These are phyloP conservation scores for Alligator sinensis DNA, from an alignment of 2,113 vertebrate species.

Conservation along the genomic window DNA sequence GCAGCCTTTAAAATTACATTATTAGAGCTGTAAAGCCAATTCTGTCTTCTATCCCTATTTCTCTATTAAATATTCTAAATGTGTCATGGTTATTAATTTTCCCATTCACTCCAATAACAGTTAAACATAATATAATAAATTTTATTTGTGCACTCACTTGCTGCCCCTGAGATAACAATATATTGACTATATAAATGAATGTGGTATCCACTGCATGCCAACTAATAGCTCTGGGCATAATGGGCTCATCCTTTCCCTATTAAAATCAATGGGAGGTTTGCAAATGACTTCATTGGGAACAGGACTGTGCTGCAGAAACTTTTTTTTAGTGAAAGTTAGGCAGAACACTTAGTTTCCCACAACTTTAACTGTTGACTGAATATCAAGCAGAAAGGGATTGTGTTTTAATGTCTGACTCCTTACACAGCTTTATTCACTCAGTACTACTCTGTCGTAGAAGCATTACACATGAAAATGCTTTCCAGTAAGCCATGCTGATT, in stretches of 20 bases:
- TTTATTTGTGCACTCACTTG: neutral
- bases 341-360: neutral
- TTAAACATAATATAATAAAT: slow-evolving; percentile 50
- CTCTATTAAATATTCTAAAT: slow-evolving; percentile 64
- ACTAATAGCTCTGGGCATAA: neutral
- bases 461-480: neutral
- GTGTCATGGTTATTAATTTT: slow-evolving; percentile 30
- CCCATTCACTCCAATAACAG: slow-evolving; percentile 55
- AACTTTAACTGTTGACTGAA: neutral
- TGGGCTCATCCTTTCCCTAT: neutral
- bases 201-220: neutral
- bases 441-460: neutral
- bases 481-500: neutral
- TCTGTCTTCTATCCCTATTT: slow-evolving; percentile 20
- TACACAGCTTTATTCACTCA: neutral
- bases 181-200: neutral
- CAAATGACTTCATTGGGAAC: neutral
- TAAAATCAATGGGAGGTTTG: neutral
- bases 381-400: neutral
- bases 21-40: slow-evolving; percentile 64
- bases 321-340: neutral
- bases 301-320: neutral
- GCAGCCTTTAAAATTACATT: slow-evolving; percentile 55
- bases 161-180: neutral
- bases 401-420: neutral